Conservation (phyloP, 1,140 invertebrate species). For the Gyrodactylus bullatarudis region DNA sequence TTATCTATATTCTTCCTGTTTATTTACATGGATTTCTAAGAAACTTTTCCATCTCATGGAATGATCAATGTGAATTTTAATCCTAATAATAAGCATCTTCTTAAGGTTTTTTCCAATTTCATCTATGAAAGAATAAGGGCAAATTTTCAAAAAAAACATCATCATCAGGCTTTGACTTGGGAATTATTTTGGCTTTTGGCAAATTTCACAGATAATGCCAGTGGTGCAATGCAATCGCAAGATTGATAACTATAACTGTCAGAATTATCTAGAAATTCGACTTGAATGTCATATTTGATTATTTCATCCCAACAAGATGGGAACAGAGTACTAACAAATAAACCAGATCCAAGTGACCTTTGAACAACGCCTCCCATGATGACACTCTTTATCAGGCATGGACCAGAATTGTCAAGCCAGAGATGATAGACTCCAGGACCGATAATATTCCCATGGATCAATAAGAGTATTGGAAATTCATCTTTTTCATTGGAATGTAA, state of each 20-base stretch:
- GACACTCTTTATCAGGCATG: background rate
- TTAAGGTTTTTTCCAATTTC: too few relatives aligned
- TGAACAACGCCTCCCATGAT: background rate
- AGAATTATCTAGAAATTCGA: background rate
- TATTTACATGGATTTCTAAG: too few relatives aligned
- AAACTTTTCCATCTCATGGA: too few relatives aligned
- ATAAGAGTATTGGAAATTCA: background rate
- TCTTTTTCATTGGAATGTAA: background rate
- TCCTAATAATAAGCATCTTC: too few relatives aligned
- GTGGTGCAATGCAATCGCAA: background rate
- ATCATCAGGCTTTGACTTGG: background rate
- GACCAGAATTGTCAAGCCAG: background rate
- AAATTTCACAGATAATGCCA: background rate
- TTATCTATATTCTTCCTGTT: too few relatives aligned
- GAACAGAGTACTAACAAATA: background rate
- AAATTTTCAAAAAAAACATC: too few relatives aligned
- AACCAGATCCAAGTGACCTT: background rate
- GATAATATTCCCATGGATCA: background rate
- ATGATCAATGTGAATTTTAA: too few relatives aligned
- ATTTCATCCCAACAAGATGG: too few relatives aligned
- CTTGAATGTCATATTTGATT: background rate
- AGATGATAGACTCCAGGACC: background rate
- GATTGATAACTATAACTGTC: background rate
- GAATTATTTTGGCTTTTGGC: background rate
- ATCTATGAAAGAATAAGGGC: too few relatives aligned